phyloP scores from a whole-genome alignment of 2,888 invertebrate species.

The Teleiodes luculella region DNA sequence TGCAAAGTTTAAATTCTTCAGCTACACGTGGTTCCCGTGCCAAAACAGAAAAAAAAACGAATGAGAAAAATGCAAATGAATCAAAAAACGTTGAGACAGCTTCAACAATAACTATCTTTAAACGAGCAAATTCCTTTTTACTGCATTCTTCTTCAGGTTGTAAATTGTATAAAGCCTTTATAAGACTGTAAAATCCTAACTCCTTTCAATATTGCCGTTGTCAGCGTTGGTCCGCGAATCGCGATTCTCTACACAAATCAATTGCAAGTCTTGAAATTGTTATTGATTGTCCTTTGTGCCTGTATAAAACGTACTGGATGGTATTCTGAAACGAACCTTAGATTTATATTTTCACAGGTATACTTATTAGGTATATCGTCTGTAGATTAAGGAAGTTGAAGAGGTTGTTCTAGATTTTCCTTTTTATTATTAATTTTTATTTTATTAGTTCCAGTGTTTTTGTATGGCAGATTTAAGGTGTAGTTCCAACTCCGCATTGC shows the following conservation, averaged over 20 bases:
- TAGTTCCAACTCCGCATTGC: too few relatives aligned
- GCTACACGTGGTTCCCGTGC: background rate
- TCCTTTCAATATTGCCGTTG: conserved; percentile 8
- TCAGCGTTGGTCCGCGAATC: background rate
- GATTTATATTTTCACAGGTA: too few relatives aligned
- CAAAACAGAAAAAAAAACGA: background rate
- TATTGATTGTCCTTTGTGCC: conserved; percentile 70
- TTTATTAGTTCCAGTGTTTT: too few relatives aligned
- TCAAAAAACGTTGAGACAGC: background rate
- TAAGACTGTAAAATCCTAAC: conserved; percentile 4
- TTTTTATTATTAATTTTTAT: too few relatives aligned
- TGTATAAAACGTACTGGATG: conserved; percentile 25
- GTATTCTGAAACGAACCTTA: background rate
- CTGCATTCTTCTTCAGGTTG: background rate
- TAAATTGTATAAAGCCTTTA: conserved; percentile 6
- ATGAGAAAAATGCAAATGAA: background rate
- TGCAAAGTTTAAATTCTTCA: too few relatives aligned
- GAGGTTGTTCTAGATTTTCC: too few relatives aligned
- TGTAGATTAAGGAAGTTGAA: too few relatives aligned
- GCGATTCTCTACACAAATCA: conserved; percentile 47
- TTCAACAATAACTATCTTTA: background rate
- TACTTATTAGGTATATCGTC: too few relatives aligned
- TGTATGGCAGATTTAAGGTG: too few relatives aligned
- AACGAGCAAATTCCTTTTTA: background rate
- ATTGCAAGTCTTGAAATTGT: conserved; percentile 59